Conservation (phyloP, 2,113 vertebrate genomes). For the Peucedramus taeniatus region DNA sequence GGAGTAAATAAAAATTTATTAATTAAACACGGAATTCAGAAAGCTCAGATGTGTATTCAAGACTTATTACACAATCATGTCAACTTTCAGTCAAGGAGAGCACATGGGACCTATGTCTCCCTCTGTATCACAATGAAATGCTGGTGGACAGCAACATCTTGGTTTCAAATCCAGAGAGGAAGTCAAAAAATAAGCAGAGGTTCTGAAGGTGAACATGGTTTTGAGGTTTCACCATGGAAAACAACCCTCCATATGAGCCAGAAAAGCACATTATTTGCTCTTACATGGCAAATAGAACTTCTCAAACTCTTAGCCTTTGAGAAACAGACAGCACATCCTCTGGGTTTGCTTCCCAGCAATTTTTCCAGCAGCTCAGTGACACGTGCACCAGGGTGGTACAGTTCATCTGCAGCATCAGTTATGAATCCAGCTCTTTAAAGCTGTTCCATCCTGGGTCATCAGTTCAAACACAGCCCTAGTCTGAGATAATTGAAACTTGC, state of each 20-base stretch:
- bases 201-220: background rate
- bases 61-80: background rate
- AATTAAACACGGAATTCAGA: background rate
- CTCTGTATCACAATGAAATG: background rate
- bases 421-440: background rate
- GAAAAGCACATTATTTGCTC: background rate
- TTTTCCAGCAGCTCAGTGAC: background rate
- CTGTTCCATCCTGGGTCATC: background rate
- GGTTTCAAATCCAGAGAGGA: background rate
- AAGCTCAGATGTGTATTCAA: background rate
- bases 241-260: background rate
- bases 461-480: background rate
- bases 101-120: background rate
- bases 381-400: accelerated
- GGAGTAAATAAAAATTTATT: background rate
- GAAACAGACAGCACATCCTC: background rate
- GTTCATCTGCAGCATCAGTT: background rate
- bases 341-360: background rate
- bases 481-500: background rate
- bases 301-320: background rate
- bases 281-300: background rate
- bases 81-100: background rate
- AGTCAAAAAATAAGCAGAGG: background rate
- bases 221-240: background rate
- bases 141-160: background rate